Percentiles rank a stretch among this genome's conserved stretches.
These are phyloP conservation scores for Pterois miles DNA, from an alignment of 2,797 vertebrate species.

Conservation along the genomic window DNA sequence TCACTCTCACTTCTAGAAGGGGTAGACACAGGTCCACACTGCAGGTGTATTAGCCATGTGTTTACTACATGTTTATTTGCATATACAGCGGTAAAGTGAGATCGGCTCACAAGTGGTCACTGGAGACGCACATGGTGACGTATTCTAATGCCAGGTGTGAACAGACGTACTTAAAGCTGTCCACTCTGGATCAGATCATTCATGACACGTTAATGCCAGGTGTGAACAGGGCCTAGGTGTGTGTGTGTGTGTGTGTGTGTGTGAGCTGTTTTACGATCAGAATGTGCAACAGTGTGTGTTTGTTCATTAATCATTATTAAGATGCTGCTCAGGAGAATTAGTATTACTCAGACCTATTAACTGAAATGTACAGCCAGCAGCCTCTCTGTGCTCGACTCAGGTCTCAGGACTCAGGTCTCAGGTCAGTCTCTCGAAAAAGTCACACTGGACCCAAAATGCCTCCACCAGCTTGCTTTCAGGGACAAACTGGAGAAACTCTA, in stretches of 20 bases:
- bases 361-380: conserved; percentile 29
- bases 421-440: conserved; percentile 14
- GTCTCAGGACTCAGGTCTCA: no score
- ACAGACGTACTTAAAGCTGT: no score
- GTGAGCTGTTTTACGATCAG: neutral
- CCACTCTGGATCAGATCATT: no score
- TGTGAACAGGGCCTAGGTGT: neutral
- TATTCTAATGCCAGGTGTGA: no score
- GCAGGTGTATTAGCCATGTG: no score
- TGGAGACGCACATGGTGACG: no score
- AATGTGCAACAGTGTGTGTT: conserved; percentile 51
- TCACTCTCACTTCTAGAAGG: no score
- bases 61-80: no score
- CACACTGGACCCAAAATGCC: conserved; percentile 23
- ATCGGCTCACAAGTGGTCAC: no score
- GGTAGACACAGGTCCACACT: no score
- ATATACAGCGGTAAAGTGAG: no score
- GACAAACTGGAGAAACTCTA: conserved; percentile 58
- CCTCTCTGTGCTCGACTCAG: conserved; percentile 34
- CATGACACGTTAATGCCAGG: no score
- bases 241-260: conserved; percentile 26
- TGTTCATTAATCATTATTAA: conserved; percentile 9
- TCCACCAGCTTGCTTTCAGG: conserved; percentile 31
- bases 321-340: conserved; percentile 16
- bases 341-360: neutral